Evolutionary conservation across 2,888 invertebrate species (phyloP).

Genomic region (Hypomecis atomaria): DNA sequence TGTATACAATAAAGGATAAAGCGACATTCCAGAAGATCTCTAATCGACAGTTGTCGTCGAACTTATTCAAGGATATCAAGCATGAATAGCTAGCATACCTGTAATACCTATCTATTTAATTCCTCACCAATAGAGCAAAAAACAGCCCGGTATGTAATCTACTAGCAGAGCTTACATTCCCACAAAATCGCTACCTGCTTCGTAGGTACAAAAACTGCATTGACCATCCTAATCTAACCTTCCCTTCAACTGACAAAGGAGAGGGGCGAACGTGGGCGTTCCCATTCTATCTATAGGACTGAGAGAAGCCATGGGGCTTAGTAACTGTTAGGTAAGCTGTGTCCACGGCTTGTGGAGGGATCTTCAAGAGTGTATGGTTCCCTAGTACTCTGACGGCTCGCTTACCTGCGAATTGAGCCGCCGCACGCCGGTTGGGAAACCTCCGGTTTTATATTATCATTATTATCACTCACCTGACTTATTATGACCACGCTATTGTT

Average conservation of each 20-base stretch:
- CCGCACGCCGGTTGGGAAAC: conserved; percentile 15
- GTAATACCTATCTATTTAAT: no score
- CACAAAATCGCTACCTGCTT: conserved; percentile 20
- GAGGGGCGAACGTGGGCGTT: conserved; percentile 71
- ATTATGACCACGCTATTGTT: conserved; percentile 12
- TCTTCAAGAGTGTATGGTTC: conserved; percentile 54
- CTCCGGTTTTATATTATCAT: conserved; percentile 4
- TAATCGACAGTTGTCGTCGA: no score
- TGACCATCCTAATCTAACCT: conserved; percentile 42
- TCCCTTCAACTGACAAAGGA: conserved; percentile 44
- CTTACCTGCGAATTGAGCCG: conserved; percentile 56
- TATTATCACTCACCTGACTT: conserved; percentile 8
- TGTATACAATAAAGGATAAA: no score
- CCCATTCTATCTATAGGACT: conserved; percentile 35
- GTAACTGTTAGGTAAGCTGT: conserved; percentile 33
- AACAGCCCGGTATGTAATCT: no score
- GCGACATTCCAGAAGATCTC: no score
- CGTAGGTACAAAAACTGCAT: conserved; percentile 39
- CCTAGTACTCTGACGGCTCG: conserved; percentile 67
- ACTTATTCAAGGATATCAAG: no score
- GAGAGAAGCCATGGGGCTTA: conserved; percentile 28
- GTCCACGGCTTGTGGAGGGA: conserved; percentile 24
- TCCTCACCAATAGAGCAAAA: no score
- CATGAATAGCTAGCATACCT: no score
- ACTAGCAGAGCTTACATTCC: conserved; percentile 1